Evolutionary conservation across 2,113 vertebrate genomes (phyloP), one percentile per base, ranked within the genome.

Genomic region (Edolisoma coerulescens): DNA sequence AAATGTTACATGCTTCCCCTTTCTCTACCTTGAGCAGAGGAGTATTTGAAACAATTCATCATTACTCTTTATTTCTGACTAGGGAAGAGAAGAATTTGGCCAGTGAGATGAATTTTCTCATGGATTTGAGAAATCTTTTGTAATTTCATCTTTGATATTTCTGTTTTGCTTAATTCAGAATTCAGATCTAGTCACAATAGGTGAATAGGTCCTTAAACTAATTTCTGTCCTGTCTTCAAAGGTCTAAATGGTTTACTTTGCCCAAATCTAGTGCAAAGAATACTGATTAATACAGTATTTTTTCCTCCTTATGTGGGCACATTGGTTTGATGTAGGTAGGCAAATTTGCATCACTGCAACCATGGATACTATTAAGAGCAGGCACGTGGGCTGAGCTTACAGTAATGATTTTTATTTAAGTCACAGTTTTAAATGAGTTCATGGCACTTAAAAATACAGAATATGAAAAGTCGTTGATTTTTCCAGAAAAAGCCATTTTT

Each of bases 311-410:
- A 95, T 97, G 97, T 97, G 96, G 97, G 97, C 96, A 97, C 74
- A 57, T 90, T 93, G 91, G 86, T 88, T 96, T 97, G 67, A 86
- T 91, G 95, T 97, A 97, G 98, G 98, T 98, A 97, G 98, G 96
- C 96, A 97, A 94, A 97, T 97, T 96, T 97, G 95, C 97, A 98
- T 98, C 98, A 98, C 79, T 98, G 98, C 96, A 98, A 89, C 98
- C 98, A 98, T 98, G 98, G 98, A 97, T 98, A 98, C 98, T 94
- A 97, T 98, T 97, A 97, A 97, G 97, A 97, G 97, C 93, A 96
- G 83, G 90, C 93, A 93, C 8, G 94, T 96, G 96, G 96, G 96
- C 82, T 96, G 94, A 92, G 65, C 95, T 95, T 96, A 96, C 95
- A 87, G 95, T 95, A 96, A 95, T 79, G 95, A 73, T 67, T 96